Conservation (phyloP, 2,888 invertebrate genomes). For the Kryphioiulus occultus region DNA sequence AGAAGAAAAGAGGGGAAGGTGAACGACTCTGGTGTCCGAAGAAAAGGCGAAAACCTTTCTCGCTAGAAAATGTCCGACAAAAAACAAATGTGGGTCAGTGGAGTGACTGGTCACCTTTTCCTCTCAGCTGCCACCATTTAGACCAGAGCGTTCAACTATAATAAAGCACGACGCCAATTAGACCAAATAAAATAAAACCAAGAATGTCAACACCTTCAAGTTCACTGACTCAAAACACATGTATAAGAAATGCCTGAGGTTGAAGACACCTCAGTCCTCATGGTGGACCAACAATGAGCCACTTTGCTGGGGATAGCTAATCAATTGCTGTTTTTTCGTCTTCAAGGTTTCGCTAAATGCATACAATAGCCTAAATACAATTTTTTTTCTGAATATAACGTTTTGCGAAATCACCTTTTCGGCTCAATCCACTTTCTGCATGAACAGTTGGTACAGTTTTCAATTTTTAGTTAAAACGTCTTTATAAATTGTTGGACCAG, state of each 20-base stretch:
- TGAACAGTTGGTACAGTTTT: too few relatives aligned
- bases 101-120: neutral
- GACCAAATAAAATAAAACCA: neutral
- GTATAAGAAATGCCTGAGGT: neutral
- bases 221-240: neutral
- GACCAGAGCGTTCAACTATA: neutral
- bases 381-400: too few relatives aligned
- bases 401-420: too few relatives aligned
- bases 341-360: too few relatives aligned
- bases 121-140: neutral
- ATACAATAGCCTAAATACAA: too few relatives aligned
- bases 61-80: neutral
- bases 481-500: too few relatives aligned
- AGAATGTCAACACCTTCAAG: neutral
- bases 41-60: neutral
- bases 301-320: neutral
- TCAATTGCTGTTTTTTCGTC: neutral
- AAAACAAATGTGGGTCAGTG: neutral
- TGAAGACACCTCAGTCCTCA: neutral
- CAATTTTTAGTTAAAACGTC: too few relatives aligned
- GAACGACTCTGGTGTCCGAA: neutral
- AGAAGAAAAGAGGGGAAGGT: neutral
- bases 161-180: neutral
- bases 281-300: neutral
- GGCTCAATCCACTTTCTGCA: too few relatives aligned